These are phyloP conservation scores for Nasua narica DNA, from an alignment of 2,797 vertebrate genomes.

Conservation along the genomic window DNA sequence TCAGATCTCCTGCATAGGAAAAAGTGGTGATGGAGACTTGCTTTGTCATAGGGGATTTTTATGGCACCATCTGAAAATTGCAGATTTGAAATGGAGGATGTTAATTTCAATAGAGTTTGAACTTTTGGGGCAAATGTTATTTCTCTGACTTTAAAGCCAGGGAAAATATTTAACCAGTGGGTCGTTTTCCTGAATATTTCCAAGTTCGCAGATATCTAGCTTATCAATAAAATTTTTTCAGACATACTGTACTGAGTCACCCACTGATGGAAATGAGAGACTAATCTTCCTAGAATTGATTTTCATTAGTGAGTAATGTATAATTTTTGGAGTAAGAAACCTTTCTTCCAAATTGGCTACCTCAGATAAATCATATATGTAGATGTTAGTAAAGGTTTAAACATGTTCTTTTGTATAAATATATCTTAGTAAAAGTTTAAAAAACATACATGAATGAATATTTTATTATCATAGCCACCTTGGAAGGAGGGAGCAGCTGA, in stretches of 20 bases:
- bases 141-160: background rate
- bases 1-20: background rate
- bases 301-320: slow-evolving; percentile 41
- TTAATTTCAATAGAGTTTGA: background rate
- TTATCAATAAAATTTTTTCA: background rate
- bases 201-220: background rate
- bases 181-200: background rate
- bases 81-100: background rate
- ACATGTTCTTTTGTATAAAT: background rate
- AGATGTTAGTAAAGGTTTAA: background rate
- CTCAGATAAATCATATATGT: background rate
- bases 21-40: slow-evolving; percentile 11
- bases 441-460: accelerated
- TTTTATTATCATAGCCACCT: background rate
- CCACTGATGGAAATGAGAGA: background rate
- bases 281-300: background rate
- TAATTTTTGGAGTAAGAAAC: background rate
- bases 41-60: background rate
- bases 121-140: background rate
- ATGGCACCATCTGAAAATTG: background rate
- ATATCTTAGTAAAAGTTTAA: background rate
- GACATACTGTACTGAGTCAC: background rate
- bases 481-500: background rate
- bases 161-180: background rate
- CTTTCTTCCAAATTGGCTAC: background rate